These are phyloP conservation scores for Drosophila mojavensis DNA, from an alignment of 1,140 invertebrate genomes.

Conservation along the genomic window DNA sequence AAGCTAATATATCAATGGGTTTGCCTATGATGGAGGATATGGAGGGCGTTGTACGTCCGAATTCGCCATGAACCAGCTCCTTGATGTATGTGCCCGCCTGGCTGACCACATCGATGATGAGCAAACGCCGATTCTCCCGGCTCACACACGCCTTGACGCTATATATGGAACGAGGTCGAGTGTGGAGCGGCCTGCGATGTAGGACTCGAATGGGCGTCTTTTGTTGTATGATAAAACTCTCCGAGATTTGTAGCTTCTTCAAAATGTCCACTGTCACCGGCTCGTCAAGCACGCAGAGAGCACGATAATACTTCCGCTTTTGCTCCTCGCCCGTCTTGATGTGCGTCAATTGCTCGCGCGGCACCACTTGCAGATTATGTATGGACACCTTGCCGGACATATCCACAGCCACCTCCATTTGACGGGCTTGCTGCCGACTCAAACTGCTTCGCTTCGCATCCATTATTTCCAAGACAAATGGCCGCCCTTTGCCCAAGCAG, in stretches of 20 bases:
- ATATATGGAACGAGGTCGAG: conserved; percentile 87
- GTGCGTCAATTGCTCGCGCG: conserved; percentile 88
- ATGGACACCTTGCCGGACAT: conserved; percentile 87
- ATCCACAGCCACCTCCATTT: conserved; percentile 88
- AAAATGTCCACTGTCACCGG: conserved; percentile 85
- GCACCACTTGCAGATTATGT: conserved; percentile 87
- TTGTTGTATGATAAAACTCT: conserved; percentile 87
- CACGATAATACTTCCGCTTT: conserved; percentile 93
- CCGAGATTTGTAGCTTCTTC: conserved; percentile 85
- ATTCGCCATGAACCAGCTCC: conserved; percentile 98
- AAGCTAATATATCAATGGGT: conserved; percentile 90
- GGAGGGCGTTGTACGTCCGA: conserved; percentile 92
- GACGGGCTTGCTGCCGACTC: conserved; percentile 57
- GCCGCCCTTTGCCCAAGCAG: conserved; percentile 93
- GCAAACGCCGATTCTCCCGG: conserved; percentile 85
- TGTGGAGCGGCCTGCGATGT: conserved; percentile 90
- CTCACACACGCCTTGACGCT: conserved; percentile 85
- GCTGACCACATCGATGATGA: conserved; percentile 90
- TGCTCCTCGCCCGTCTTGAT: conserved; percentile 94
- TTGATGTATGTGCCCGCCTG: conserved; percentile 98
- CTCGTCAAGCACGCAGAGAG: conserved; percentile 87
- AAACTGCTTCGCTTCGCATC: conserved; percentile 88
- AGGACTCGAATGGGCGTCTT: conserved; percentile 94
- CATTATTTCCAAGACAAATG: conserved; percentile 93
- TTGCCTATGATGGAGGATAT: conserved; percentile 85